Percentiles rank a stretch among this genome's conserved stretches.
Evolutionary conservation across 1,140 invertebrate species (phyloP).

Genomic region (Dryas iulia): DNA sequence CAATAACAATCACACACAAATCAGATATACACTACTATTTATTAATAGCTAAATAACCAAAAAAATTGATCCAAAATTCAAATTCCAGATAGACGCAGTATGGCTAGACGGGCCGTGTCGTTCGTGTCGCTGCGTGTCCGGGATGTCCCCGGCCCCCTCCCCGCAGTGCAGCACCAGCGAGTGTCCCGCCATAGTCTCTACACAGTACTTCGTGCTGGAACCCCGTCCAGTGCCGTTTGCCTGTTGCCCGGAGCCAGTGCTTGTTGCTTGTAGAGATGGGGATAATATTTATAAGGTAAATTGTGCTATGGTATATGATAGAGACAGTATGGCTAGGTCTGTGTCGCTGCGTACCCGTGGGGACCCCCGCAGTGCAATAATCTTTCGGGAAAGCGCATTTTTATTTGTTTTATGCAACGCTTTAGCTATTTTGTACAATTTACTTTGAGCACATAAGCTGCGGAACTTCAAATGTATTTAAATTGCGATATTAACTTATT

Average conservation of each 20-base stretch:
- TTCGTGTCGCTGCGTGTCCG: conserved; percentile 81
- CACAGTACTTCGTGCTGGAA: conserved; percentile 81
- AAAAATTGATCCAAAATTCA: not conserved
- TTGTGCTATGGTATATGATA: too few species aligned
- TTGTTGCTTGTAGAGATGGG: conserved; percentile 82
- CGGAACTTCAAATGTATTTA: not conserved
- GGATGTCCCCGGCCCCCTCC: too few species aligned
- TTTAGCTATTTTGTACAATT: not conserved
- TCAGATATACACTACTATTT: too few species aligned
- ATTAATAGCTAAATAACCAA: too few species aligned
- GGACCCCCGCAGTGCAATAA: too few species aligned
- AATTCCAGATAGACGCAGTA: conserved; percentile 74
- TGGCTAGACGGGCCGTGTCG: conserved; percentile 87
- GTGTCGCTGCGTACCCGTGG: too few species aligned
- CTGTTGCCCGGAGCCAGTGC: conserved; percentile 83
- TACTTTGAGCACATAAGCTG: not conserved
- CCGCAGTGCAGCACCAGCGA: conserved; percentile 66
- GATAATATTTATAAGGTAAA: conserved; percentile 79
- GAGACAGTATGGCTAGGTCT: too few species aligned
- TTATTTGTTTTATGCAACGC: conserved; percentile 7
- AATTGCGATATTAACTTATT: too few species aligned
- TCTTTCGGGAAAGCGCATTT: conserved; percentile 19
- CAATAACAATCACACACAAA: too few species aligned
- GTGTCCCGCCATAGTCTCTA: conserved; percentile 66
- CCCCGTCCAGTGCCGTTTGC: conserved; percentile 74